Evolutionary conservation across 2,797 vertebrate genomes (phyloP).

Genomic region (Picus viridis): DNA sequence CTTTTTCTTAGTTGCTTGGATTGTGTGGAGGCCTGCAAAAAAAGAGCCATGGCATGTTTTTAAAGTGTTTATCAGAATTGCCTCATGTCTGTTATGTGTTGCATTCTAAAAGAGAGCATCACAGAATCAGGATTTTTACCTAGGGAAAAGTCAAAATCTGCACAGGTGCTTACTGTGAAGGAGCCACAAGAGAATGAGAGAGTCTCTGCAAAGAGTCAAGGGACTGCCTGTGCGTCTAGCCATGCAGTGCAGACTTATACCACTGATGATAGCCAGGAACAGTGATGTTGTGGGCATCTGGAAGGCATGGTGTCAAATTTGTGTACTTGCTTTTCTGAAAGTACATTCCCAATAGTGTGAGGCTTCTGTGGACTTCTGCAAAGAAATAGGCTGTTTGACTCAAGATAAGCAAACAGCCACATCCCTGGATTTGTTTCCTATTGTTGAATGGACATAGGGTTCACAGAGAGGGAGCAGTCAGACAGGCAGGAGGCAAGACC

Average conservation of each 20-base stretch:
- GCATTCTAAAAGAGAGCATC: not conserved
- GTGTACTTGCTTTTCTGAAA: not conserved
- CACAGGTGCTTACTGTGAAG: not conserved
- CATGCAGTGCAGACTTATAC: accelerated
- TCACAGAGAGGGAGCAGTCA: not conserved
- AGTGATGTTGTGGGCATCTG: not conserved
- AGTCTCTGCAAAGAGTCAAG: not conserved
- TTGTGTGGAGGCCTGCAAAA: not conserved
- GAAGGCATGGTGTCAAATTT: not conserved
- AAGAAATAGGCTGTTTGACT: not conserved
- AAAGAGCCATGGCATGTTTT: not conserved
- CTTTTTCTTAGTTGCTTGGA: slow-evolving; percentile 19
- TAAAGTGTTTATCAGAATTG: slow-evolving; percentile 11
- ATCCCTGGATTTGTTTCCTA: not conserved
- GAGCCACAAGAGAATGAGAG: not conserved
- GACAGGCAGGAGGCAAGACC: not conserved
- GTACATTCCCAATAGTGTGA: not conserved
- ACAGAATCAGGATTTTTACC: not conserved
- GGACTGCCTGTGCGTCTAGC: not conserved
- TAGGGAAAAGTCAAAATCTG: not conserved
- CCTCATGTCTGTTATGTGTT: not conserved
- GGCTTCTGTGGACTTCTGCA: not conserved
- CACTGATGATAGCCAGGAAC: not conserved
- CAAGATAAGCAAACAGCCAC: not conserved
- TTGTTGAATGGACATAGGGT: not conserved